Evolutionary conservation across 1,140 invertebrate species (phyloP), one percentile per base, ranked within the genome.

Genomic region (Brachionus paranguensis): DNA sequence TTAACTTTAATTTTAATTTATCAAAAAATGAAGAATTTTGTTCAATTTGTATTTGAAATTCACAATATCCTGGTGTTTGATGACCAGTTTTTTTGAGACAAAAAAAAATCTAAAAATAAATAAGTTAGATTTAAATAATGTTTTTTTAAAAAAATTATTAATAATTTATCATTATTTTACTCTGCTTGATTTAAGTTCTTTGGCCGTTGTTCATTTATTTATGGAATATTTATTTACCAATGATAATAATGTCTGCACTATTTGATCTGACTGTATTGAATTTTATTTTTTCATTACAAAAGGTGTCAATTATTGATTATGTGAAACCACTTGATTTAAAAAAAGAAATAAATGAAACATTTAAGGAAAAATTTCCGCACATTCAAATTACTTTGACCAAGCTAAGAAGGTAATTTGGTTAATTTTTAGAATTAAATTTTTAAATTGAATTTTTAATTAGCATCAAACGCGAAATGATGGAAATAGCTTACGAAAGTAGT

Each of bases 271-370:
- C 6, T 24, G 8, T 76, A 50, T n/a, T 65, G n/a, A 60, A 60
- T 24, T 94, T 17, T 2, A 53, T 17, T 12, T 50, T 14, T 53
- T 53, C 29, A 37, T 37, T 37, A 7, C 7, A 37, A 37, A 45
- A 78, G 74, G 74, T 78, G 5, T 98, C 96, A 2, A 94, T 98
- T 20, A 98, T 98, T 86, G 95, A 98, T 89, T 98, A 98, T 88
- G 95, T 97, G 1, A 93, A 95, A 86, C 95, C 96, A 29, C 94
- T 95, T n/a, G 96, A 97, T 89, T 90, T 99, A 78, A 98, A 98
- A 88, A 97, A 96, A 89, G 96, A 98, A 90, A 90, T 98, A 0
- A 99, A 99, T 90, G 96, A 98, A 87, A 97, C 98, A 90, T 99
- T 99, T 87, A 92, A 93, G 86, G 95, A 96, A 87, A 95, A 95